Base-by-base conservation (phyloP, 1,140 invertebrate genomes). In the Mercenaria mercenaria region DNA sequence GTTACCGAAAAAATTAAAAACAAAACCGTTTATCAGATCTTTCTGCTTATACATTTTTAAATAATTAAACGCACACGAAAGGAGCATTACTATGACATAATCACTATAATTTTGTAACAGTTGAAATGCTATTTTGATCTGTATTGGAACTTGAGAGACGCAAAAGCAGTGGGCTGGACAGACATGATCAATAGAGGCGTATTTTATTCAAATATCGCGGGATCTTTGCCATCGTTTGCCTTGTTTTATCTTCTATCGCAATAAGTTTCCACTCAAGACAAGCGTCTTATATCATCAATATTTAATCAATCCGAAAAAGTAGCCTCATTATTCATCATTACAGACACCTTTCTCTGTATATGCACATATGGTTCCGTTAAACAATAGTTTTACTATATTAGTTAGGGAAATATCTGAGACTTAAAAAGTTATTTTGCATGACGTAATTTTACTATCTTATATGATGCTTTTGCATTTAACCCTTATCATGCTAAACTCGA, bases 181-280 rank as follows among this genome's bases (percentile, higher is more conserved):
- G 41, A 32, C 74, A 13, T 11, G 74, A 77, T 77, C 74, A 52
- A 77, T 77, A 50, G 61, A 18, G 15, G 43, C 15, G 43, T 77
- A 52, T 77, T 77, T 77, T 52, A 26, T 52, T 77, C 74, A 77
- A 50, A 52, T 77, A 77, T 77, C 74, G 11, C n/a, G 23, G 74
- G 74, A 77, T 50, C n/a, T 6, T 77, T 10, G 37, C 37, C 29
- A 52, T 50, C 52, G 74, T 77, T 77, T n/a, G 43, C 43, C 41
- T 47, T 20, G 10, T 15, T 77, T 26, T 77, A 77, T 77, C 74
- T 50, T 50, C 4, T 47, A 20, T 37, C 11, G 26, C 74, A 50
- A 77, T 77, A 52, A 77, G n/a, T 77, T 47, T 52, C 50, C 39
- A 52, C n/a, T 50, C 74, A 50, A 47, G 74, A 50, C 74, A 77